Conservation (phyloP, 2,113 vertebrate genomes). For the Leucopsar rothschildi region DNA sequence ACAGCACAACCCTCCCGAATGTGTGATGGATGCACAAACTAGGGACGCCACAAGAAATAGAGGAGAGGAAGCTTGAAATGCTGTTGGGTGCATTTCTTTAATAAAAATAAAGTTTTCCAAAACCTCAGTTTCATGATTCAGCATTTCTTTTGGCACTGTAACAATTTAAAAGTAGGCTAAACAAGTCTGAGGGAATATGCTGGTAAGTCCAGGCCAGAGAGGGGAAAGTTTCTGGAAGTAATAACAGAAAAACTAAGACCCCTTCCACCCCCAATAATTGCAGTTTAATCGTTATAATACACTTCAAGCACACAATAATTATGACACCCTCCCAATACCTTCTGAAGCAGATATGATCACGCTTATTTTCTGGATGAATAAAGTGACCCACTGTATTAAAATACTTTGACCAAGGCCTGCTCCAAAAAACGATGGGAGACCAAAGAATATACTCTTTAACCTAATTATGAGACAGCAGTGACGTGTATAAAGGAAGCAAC, state of each 20-base stretch:
- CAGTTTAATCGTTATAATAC: background rate
- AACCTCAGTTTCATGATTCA: slow-evolving; percentile 62
- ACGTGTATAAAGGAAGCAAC: background rate
- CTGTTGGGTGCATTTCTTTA: slow-evolving; percentile 54
- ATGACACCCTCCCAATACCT: background rate
- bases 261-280: background rate
- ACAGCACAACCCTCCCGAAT: background rate
- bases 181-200: background rate
- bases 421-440: background rate
- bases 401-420: background rate
- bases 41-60: background rate
- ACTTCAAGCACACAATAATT: background rate
- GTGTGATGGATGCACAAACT: background rate
- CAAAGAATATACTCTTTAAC: background rate
- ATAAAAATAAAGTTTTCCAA: slow-evolving; percentile 50
- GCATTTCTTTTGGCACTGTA: slow-evolving; percentile 55
- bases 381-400: background rate
- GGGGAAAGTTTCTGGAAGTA: background rate
- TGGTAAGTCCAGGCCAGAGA: background rate
- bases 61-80: slow-evolving; percentile 10
- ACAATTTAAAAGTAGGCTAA: slow-evolving; percentile 32
- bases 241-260: background rate
- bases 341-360: background rate
- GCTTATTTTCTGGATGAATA: background rate
- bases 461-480: background rate